Evolutionary conservation across 2,888 invertebrate species (phyloP).

Genomic region (Netelia inedita): DNA sequence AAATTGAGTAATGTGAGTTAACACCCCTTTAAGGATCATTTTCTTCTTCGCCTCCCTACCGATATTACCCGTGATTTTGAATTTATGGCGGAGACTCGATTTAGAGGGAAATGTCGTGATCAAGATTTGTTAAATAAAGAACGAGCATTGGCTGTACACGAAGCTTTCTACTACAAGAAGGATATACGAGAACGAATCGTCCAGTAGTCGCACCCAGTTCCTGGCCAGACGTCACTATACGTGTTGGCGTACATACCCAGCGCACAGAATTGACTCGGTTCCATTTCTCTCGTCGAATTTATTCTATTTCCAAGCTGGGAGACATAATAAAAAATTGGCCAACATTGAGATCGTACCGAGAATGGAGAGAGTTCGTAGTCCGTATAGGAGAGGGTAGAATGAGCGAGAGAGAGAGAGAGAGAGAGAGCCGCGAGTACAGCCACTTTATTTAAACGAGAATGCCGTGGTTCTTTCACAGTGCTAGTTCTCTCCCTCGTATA

Average conservation of each 20-base stretch:
- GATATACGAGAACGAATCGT: background rate
- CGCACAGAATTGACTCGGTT: constrained; percentile 17
- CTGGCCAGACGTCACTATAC: constrained; percentile 18
- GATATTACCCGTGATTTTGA: background rate
- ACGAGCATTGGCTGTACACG: background rate
- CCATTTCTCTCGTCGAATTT: constrained; percentile 43
- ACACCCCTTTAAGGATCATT: no score
- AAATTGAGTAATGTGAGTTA: no score
- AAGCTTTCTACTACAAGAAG: background rate
- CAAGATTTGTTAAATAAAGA: constrained; percentile 11
- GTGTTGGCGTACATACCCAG: background rate
- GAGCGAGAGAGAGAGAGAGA: constrained; percentile 5
- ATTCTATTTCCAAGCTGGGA: constrained; percentile 50
- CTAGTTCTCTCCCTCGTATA: constrained; percentile 32
- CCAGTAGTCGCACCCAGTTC: constrained; percentile 20
- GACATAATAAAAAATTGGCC: constrained; percentile 23
- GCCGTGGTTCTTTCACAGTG: constrained; percentile 48
- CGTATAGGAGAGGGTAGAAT: constrained; percentile 3
- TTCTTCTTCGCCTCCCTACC: background rate
- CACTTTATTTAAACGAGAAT: constrained; percentile 65
- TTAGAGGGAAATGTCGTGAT: background rate
- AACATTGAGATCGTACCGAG: constrained; percentile 3
- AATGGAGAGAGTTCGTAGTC: constrained; percentile 18
- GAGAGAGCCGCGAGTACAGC: constrained; percentile 31
- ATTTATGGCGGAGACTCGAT: background rate